Evolutionary conservation across 1,140 invertebrate species (phyloP).

Genomic region (Trypoxylus dichotomus): DNA sequence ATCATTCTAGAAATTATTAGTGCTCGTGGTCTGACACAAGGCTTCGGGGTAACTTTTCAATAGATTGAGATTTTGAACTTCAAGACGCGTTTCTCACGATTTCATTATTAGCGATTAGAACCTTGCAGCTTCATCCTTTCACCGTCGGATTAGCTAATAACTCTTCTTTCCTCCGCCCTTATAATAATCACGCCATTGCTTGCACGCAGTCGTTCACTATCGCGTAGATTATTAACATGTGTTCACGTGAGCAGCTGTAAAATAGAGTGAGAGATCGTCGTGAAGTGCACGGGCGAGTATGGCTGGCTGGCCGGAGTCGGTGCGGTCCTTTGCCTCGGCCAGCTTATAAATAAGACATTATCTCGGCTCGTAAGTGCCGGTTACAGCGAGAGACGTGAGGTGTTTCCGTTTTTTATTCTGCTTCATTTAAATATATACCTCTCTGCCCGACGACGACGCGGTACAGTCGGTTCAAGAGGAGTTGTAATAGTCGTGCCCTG

Average conservation of each 20-base stretch:
- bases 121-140: too few relatives aligned
- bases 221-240: slow-evolving; percentile 27
- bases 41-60: too few relatives aligned
- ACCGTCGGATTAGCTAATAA: neutral
- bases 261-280: slow-evolving; percentile 28
- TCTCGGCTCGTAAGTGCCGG: slow-evolving; percentile 47
- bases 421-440: slow-evolving; percentile 44
- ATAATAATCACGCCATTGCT: neutral
- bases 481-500: slow-evolving; percentile 11
- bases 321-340: neutral
- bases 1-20: too few relatives aligned
- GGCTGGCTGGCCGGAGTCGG: slow-evolving; percentile 28
- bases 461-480: slow-evolving; percentile 26
- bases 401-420: slow-evolving; percentile 47
- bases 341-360: slow-evolving; percentile 51
- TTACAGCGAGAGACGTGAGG: slow-evolving; percentile 48
- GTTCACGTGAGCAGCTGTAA: slow-evolving; percentile 31
- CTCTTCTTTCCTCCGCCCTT: neutral
- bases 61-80: too few relatives aligned
- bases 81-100: too few relatives aligned
- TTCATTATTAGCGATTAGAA: too few relatives aligned
- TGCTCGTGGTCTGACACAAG: too few relatives aligned
- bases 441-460: slow-evolving; percentile 12
- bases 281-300: slow-evolving; percentile 37
- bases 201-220: neutral